These are phyloP conservation scores for Zootermopsis nevadensis DNA, from an alignment of 2,888 invertebrate genomes.

Conservation along the genomic window DNA sequence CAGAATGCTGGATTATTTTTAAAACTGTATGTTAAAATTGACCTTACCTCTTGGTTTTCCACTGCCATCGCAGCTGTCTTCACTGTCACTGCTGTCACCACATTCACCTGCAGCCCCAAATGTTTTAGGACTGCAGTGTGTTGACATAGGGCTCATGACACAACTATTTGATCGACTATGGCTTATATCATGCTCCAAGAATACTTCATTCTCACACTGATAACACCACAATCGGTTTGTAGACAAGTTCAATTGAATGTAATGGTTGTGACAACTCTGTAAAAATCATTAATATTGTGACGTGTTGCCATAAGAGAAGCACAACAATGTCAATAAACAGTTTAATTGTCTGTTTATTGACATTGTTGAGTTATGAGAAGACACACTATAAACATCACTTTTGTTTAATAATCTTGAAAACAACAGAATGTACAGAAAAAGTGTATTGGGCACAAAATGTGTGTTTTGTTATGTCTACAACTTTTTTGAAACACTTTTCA, in stretches of 20 bases:
- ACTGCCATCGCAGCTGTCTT: conserved; percentile 64
- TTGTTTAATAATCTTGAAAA: too few relatives aligned
- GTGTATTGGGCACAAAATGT: too few relatives aligned
- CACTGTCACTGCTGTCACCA: conserved; percentile 63
- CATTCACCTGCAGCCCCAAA: conserved; percentile 60
- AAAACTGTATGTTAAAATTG: not conserved
- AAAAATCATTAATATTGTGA: conserved; percentile 2
- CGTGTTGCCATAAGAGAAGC: too few relatives aligned
- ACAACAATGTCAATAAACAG: not conserved
- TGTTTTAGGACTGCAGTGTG: conserved; percentile 55
- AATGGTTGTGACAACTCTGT: conserved; percentile 75
- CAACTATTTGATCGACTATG: conserved; percentile 35
- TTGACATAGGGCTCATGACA: conserved; percentile 44
- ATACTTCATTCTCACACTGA: conserved; percentile 85
- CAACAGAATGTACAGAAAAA: too few relatives aligned
- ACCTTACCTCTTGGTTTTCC: conserved; percentile 65
- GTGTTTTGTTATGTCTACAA: too few relatives aligned
- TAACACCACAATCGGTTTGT: conserved; percentile 92
- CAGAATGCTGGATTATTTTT: too few relatives aligned
- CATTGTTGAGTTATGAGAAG: too few relatives aligned
- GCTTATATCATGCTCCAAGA: conserved; percentile 64
- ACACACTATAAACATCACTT: too few relatives aligned
- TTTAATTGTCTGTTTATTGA: too few relatives aligned
- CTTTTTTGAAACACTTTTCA: too few relatives aligned
- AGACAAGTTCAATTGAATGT: conserved; percentile 86